Percentiles rank a stretch among this genome's conserved stretches.
Evolutionary conservation across 2,888 invertebrate species (phyloP).

Genomic region (Drosophila ustulata): DNA sequence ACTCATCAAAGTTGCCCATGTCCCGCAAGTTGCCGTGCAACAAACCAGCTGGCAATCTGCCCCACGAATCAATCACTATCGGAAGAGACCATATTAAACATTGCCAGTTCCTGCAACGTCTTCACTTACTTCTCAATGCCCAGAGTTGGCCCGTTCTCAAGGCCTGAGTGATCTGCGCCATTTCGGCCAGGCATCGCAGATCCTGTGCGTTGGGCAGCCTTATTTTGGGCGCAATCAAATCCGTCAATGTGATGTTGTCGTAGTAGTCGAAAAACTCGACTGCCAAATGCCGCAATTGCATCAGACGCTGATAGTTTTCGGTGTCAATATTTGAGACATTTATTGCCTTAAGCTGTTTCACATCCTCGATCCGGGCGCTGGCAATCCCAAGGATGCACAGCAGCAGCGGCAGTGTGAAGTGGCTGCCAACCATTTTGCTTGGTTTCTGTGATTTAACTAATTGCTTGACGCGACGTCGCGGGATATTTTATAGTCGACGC

Average conservation of each 20-base stretch:
- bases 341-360: too few relatives aligned
- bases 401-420: not conserved
- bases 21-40: conserved; percentile 81
- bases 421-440: conserved; percentile 2
- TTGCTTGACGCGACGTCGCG: not conserved
- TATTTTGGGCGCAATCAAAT: conserved; percentile 7
- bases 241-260: conserved; percentile 38
- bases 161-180: conserved; percentile 25
- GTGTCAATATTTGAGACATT: not conserved
- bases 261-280: conserved; percentile 59
- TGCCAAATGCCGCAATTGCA: conserved; percentile 45
- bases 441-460: not conserved
- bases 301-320: conserved; percentile 10
- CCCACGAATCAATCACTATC: conserved; percentile 80
- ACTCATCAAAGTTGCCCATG: conserved; percentile 85
- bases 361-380: not conserved
- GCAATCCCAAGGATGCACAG: conserved; percentile 6
- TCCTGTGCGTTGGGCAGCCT: conserved; percentile 33
- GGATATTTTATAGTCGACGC: not conserved
- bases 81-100: too few relatives aligned
- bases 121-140: conserved; percentile 49
- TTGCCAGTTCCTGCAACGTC: too few relatives aligned
- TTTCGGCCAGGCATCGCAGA: conserved; percentile 47
- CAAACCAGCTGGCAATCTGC: conserved; percentile 84
- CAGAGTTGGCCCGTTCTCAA: conserved; percentile 29